phyloP scores from a whole-genome alignment of 2,113 vertebrate species.

The Epinephelus moara region DNA sequence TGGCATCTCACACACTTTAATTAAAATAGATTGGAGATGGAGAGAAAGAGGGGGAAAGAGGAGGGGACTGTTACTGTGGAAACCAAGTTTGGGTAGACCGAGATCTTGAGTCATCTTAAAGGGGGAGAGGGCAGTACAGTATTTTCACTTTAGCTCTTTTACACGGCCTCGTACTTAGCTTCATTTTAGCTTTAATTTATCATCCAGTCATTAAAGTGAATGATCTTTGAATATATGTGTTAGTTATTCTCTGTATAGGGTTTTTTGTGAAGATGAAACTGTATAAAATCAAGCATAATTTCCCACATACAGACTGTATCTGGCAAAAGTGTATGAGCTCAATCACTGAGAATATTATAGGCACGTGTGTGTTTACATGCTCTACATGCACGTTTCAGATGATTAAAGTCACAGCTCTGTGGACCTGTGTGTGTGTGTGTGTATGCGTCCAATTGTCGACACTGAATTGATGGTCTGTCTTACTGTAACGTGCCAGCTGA shows the following conservation, averaged over 20 bases:
- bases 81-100: slow-evolving; percentile 61
- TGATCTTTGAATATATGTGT: background rate
- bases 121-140: slow-evolving; percentile 7
- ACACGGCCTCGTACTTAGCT: background rate
- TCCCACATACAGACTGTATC: background rate
- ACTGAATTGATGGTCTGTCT: background rate
- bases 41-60: slow-evolving; percentile 28
- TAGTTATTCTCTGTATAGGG: background rate
- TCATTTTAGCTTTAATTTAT: background rate
- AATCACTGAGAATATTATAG: background rate
- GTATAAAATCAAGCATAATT: background rate
- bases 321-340: background rate
- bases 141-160: background rate
- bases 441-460: background rate
- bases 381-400: background rate
- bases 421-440: background rate
- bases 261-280: background rate
- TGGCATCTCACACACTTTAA: slow-evolving; percentile 79
- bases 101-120: slow-evolving; percentile 49
- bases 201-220: background rate
- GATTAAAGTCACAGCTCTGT: background rate
- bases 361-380: background rate
- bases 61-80: slow-evolving; percentile 61
- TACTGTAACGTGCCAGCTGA: slow-evolving; percentile 40
- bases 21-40: slow-evolving; percentile 78